These are phyloP conservation scores for Drosophila trapezifrons DNA, from an alignment of 1,140 invertebrate genomes.

Conservation along the genomic window DNA sequence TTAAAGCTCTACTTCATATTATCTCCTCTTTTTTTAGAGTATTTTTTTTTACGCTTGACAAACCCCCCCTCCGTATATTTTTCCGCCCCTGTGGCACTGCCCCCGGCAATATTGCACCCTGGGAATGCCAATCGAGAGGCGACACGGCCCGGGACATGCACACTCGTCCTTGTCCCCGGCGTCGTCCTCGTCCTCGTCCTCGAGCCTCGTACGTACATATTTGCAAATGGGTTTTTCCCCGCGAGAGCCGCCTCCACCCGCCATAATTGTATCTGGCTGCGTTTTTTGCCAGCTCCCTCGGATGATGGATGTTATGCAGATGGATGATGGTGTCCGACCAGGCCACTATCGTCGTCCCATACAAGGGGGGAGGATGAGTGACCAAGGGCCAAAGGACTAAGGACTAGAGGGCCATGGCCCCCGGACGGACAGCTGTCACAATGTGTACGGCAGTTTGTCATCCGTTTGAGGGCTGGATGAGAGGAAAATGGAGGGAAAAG, in stretches of 20 bases:
- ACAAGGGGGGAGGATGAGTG: background rate
- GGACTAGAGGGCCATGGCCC: conserved; percentile 19
- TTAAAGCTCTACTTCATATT: background rate
- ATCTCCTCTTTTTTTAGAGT: background rate
- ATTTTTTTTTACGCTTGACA: conserved; percentile 43
- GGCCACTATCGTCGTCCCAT: conserved; percentile 30
- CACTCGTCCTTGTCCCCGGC: conserved; percentile 5
- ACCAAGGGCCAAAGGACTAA: conserved; percentile 4
- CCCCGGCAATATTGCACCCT: conserved; percentile 36
- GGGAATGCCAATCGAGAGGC: conserved; percentile 57
- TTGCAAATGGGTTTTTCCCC: conserved; percentile 64
- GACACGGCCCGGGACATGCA: conserved; percentile 24
- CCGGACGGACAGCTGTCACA: conserved; percentile 58
- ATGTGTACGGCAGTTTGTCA: conserved; percentile 68
- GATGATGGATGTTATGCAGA: conserved; percentile 70
- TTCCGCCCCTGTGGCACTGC: background rate
- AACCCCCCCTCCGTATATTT: conserved; percentile 7
- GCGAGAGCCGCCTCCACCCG: conserved; percentile 9
- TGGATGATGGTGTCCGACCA: conserved; percentile 55
- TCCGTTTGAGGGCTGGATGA: conserved; percentile 14
- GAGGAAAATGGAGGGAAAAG: conserved; percentile 13
- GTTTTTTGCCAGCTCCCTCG: conserved; percentile 30
- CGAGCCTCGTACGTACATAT: conserved; percentile 47
- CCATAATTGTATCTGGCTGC: conserved; percentile 74
- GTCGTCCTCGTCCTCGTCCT: background rate